Evolutionary conservation across 2,888 invertebrate species (phyloP).

Genomic region (Nowickia ferox): DNA sequence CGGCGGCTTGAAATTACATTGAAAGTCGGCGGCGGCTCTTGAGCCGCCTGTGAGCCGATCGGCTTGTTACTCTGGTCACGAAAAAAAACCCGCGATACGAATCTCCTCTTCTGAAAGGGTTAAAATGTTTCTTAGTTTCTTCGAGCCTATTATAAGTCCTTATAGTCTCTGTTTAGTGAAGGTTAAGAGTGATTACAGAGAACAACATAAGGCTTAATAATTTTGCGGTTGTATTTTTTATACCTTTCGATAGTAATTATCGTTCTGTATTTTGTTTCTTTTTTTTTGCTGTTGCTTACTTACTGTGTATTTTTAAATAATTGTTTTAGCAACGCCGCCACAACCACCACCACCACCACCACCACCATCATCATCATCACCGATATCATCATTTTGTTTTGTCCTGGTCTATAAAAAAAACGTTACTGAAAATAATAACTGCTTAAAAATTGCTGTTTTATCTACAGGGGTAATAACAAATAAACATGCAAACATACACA

Average conservation of each 20-base stretch:
- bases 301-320: slow-evolving; percentile 62
- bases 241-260: slow-evolving; percentile 65
- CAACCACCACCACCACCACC: slow-evolving; percentile 33
- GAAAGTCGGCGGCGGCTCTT: too few relatives aligned
- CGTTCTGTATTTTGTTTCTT: slow-evolving; percentile 35
- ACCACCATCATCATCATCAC: slow-evolving; percentile 22
- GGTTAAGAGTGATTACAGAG: slow-evolving; percentile 46
- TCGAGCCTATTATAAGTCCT: slow-evolving; percentile 58
- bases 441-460: slow-evolving; percentile 51
- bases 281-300: slow-evolving; percentile 49
- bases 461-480: slow-evolving; percentile 59
- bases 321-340: slow-evolving; percentile 62
- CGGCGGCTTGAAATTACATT: too few relatives aligned
- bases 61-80: too few relatives aligned
- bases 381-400: slow-evolving; percentile 47
- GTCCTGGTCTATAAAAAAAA: slow-evolving; percentile 50
- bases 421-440: slow-evolving; percentile 57
- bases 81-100: too few relatives aligned
- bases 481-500: slow-evolving; percentile 46
- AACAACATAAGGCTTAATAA: slow-evolving; percentile 64
- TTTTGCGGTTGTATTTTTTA: slow-evolving; percentile 55
- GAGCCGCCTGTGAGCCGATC: too few relatives aligned
- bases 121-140: slow-evolving; percentile 36
- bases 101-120: slow-evolving; percentile 20
- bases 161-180: slow-evolving; percentile 44